Evolutionary conservation across 2,113 vertebrate genomes (phyloP).

Genomic region (Chaenogobius annularis): DNA sequence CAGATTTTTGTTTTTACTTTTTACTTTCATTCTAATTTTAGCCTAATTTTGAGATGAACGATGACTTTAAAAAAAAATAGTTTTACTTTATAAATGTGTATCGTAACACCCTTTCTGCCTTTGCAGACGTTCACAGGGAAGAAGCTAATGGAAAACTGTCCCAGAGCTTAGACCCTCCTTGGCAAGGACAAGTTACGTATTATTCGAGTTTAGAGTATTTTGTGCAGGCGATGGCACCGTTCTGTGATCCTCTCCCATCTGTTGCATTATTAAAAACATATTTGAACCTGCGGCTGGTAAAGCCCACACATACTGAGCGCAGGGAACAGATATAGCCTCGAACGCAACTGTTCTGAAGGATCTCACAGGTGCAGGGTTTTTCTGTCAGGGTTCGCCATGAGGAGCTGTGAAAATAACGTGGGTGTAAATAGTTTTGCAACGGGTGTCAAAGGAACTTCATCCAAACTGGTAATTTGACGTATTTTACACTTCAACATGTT

Average conservation of each 20-base stretch:
- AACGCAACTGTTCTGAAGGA: not conserved
- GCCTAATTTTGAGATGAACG: too few species aligned
- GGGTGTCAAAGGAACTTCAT: not conserved
- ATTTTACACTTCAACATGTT: not conserved
- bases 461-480: not conserved
- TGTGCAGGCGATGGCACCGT: not conserved
- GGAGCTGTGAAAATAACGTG: constrained; percentile 3
- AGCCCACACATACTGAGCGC: constrained; percentile 7
- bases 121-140: too few species aligned
- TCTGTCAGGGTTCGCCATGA: not conserved
- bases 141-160: too few species aligned
- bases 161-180: too few species aligned
- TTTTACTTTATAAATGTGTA: too few species aligned
- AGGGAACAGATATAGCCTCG: not conserved
- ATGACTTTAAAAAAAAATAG: too few species aligned
- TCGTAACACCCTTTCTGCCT: too few species aligned
- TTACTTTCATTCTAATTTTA: too few species aligned
- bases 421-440: not conserved
- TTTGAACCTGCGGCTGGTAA: constrained; percentile 23
- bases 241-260: constrained; percentile 18
- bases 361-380: constrained; percentile 5
- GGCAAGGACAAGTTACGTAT: not conserved
- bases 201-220: not conserved
- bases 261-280: constrained; percentile 26
- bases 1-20: too few species aligned